Conservation (phyloP, 2,888 invertebrate species). For the Embidobia sp. region DNA sequence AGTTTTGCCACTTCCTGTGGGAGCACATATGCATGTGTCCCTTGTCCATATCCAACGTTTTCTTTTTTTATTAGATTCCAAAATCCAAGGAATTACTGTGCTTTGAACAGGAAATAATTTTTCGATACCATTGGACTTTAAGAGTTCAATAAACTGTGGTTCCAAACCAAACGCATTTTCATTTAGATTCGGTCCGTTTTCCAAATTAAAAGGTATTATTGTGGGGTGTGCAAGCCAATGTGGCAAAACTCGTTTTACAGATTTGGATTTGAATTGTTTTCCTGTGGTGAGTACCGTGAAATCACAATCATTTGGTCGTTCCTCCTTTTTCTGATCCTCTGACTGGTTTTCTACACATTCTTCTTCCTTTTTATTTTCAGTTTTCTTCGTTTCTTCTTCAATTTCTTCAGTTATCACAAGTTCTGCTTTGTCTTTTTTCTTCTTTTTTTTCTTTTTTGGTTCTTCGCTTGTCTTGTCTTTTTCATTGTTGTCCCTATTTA, state of each 20-base stretch:
- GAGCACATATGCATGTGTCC: constrained; percentile 98
- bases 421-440: no score
- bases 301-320: constrained; percentile 50
- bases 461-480: no score
- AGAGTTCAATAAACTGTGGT: constrained; percentile 83
- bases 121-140: constrained; percentile 87
- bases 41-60: constrained; percentile 86
- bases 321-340: neutral
- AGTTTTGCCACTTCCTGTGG: constrained; percentile 99
- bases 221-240: constrained; percentile 93
- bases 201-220: constrained; percentile 88
- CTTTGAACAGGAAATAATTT: constrained; percentile 94
- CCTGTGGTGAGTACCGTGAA: constrained; percentile 81
- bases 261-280: constrained; percentile 67
- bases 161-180: constrained; percentile 85
- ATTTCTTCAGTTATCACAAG: no score
- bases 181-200: constrained; percentile 81
- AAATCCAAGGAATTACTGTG: constrained; percentile 89
- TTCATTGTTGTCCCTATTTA: no score
- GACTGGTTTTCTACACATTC: no score
- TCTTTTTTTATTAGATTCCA: constrained; percentile 85
- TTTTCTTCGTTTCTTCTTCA: no score
- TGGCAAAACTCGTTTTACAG: constrained; percentile 90
- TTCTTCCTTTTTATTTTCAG: no score
- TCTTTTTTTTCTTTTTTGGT: no score